A percentile compares a stretch with the other conserved stretches of the same genome.
Conservation (phyloP, 2,888 invertebrate species). For the Teinopalpus imperialis region DNA sequence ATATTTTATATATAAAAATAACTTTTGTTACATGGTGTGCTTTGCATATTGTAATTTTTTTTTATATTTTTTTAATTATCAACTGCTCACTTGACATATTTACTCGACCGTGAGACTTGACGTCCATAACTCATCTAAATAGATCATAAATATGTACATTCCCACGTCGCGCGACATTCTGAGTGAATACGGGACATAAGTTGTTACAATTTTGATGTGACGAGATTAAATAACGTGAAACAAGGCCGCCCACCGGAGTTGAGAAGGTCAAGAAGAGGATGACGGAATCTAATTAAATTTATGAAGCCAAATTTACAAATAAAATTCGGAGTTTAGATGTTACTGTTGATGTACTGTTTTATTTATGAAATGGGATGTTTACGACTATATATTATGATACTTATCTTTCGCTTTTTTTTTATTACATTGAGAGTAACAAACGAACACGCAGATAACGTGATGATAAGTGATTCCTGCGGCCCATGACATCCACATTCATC, state of each 20-base stretch:
- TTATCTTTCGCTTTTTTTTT: no score
- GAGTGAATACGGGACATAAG: constrained; percentile 19
- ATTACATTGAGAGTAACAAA: no score
- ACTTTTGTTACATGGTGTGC: no score
- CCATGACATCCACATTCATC: no score
- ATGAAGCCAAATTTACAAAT: constrained; percentile 16
- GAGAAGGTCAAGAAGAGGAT: constrained; percentile 17
- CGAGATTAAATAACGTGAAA: constrained; percentile 15
- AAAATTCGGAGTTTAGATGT: background rate
- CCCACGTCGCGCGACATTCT: constrained; percentile 1
- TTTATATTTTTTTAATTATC: no score
- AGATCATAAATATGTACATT: constrained; percentile 14
- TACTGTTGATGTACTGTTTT: no score
- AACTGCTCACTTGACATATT: constrained; percentile 3
- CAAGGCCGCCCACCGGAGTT: constrained; percentile 13
- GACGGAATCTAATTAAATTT: constrained; percentile 15
- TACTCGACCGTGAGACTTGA: constrained; percentile 4
- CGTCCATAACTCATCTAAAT: constrained; percentile 12
- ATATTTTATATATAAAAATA: no score
- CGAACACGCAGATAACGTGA: no score
- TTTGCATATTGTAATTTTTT: no score
- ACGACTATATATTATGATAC: no score
- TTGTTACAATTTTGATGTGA: constrained; percentile 18
- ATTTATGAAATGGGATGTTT: no score
- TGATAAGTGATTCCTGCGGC: no score